Evolutionary conservation across 2,888 invertebrate species (phyloP).

Genomic region (Drosophila ezoana): DNA sequence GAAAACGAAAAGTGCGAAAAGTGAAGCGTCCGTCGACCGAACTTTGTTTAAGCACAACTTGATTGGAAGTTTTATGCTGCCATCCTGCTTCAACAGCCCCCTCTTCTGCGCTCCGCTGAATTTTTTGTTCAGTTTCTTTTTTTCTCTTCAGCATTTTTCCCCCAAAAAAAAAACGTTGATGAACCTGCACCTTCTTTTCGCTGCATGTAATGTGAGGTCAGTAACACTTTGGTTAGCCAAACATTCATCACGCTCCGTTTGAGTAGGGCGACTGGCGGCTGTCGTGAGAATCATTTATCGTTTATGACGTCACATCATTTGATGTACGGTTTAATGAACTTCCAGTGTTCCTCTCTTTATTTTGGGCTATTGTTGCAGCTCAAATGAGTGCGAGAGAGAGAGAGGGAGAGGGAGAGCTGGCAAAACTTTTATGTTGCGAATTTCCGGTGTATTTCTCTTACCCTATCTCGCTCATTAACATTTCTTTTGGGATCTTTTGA

Average conservation of each 20-base stretch:
- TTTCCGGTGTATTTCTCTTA: slow-evolving; percentile 35
- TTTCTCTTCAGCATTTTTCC: neutral
- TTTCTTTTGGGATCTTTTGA: slow-evolving; percentile 20
- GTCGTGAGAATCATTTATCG: slow-evolving; percentile 58
- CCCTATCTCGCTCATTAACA: slow-evolving; percentile 17
- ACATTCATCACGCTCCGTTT: slow-evolving; percentile 76
- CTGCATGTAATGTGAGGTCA: slow-evolving; percentile 78
- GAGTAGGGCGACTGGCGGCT: slow-evolving; percentile 25
- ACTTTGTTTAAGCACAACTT: slow-evolving; percentile 45
- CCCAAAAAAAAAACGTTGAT: slow-evolving; percentile 43
- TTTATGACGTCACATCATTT: slow-evolving; percentile 65
- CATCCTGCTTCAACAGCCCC: neutral
- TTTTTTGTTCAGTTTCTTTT: slow-evolving; percentile 25
- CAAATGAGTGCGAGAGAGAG: neutral
- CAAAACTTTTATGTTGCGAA: slow-evolving; percentile 9
- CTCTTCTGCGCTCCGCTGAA: neutral
- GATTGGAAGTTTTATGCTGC: slow-evolving; percentile 19
- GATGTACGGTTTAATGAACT: slow-evolving; percentile 71
- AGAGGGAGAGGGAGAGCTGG: neutral
- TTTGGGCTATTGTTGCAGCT: slow-evolving; percentile 24
- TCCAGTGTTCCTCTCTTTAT: slow-evolving; percentile 5
- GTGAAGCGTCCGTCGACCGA: slow-evolving; percentile 64
- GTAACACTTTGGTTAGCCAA: slow-evolving; percentile 73
- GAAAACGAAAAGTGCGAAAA: slow-evolving; percentile 80
- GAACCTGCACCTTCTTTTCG: slow-evolving; percentile 71